These are phyloP conservation scores for Ellobium chinense DNA, from an alignment of 2,888 invertebrate species.

Conservation along the genomic window DNA sequence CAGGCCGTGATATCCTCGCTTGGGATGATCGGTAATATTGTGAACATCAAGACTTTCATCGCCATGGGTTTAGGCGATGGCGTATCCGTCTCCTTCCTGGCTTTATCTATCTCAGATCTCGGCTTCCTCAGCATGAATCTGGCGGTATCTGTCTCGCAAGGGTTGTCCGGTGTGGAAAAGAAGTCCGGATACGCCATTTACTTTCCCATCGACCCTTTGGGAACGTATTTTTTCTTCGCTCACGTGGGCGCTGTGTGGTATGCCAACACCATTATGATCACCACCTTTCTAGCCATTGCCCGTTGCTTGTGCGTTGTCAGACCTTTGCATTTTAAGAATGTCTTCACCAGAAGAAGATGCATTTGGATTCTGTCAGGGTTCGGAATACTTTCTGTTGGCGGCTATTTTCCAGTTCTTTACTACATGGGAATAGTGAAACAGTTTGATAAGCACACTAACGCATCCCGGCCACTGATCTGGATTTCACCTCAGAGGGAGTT, in stretches of 20 bases:
- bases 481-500: background rate
- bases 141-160: background rate
- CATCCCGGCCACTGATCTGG: background rate
- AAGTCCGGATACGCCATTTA: background rate
- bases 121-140: background rate
- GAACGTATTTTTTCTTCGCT: background rate
- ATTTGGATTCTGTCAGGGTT: background rate
- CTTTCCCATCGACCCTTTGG: background rate
- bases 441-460: background rate
- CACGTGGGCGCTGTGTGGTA: background rate
- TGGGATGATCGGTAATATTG: background rate
- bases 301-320: too few species aligned
- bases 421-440: background rate
- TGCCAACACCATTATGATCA: background rate
- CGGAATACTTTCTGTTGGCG: background rate
- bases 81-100: background rate
- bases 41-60: background rate
- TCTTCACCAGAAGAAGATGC: background rate
- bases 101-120: conserved; percentile 1
- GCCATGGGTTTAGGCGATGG: background rate
- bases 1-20: background rate
- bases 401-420: background rate
- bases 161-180: background rate
- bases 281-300: conserved; percentile 10
- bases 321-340: background rate